phyloP scores from a whole-genome alignment of 2,113 vertebrate genomes.

The Trematocara zebra region DNA sequence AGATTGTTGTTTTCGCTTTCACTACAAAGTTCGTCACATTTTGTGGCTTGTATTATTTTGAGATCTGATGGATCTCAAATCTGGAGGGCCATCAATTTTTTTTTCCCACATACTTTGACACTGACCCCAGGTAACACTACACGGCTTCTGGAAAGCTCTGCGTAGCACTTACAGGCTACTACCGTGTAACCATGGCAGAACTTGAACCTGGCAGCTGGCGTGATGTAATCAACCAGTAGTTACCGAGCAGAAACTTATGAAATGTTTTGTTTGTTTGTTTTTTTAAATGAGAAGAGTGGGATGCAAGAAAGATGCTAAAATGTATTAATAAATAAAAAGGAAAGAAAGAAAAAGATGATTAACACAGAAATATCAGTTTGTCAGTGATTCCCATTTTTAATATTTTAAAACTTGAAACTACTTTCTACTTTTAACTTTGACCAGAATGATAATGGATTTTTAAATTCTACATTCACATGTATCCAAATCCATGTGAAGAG shows the following conservation, averaged over 20 bases:
- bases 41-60: background rate
- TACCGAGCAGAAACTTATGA: background rate
- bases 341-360: background rate
- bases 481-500: background rate
- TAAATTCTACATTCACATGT: background rate
- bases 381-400: background rate
- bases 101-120: background rate
- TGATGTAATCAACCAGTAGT: background rate
- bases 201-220: background rate
- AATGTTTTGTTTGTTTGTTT: background rate
- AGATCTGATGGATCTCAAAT: background rate
- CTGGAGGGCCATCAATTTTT: background rate
- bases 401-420: background rate
- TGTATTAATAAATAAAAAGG: background rate
- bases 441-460: background rate
- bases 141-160: background rate
- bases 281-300: background rate
- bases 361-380: accelerated
- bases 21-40: background rate
- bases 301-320: background rate
- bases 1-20: background rate
- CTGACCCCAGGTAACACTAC: background rate
- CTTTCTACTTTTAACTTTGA: background rate
- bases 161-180: background rate
- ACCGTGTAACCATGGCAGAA: background rate